Conservation (phyloP, 2,113 vertebrate species). For the Brienomyrus longianalis region DNA sequence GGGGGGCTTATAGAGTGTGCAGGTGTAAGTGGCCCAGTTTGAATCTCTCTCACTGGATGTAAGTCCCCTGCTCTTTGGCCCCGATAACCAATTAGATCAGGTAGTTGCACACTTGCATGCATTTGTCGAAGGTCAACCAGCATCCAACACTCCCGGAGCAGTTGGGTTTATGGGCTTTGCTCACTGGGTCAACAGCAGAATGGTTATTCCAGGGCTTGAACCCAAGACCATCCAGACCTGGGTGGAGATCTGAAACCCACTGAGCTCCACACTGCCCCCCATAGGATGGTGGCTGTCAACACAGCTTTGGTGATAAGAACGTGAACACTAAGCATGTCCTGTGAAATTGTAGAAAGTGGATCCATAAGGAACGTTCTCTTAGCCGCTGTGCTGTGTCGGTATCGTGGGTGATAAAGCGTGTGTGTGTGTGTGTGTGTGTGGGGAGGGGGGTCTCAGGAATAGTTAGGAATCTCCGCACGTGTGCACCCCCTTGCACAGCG, state of each 20-base stretch:
- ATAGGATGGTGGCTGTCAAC: not conserved
- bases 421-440: too few species aligned
- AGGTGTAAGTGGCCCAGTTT: not conserved
- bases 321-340: not conserved
- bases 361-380: not conserved
- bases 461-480: conserved; percentile 51
- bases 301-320: not conserved
- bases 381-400: not conserved
- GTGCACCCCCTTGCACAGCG: conserved; percentile 29
- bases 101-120: not conserved
- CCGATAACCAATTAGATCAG: not conserved
- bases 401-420: not conserved
- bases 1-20: not conserved
- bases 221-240: not conserved
- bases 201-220: not conserved
- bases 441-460: not conserved
- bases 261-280: not conserved
- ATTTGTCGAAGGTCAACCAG: not conserved
- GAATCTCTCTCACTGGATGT: not conserved
- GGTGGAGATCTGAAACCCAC: not conserved
- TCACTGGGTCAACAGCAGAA: not conserved
- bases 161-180: not conserved
- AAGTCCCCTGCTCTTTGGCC: not conserved
- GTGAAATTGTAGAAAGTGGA: not conserved
- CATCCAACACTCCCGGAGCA: not conserved